Conservation (phyloP, 2,888 invertebrate species). For the Carcina quercana region DNA sequence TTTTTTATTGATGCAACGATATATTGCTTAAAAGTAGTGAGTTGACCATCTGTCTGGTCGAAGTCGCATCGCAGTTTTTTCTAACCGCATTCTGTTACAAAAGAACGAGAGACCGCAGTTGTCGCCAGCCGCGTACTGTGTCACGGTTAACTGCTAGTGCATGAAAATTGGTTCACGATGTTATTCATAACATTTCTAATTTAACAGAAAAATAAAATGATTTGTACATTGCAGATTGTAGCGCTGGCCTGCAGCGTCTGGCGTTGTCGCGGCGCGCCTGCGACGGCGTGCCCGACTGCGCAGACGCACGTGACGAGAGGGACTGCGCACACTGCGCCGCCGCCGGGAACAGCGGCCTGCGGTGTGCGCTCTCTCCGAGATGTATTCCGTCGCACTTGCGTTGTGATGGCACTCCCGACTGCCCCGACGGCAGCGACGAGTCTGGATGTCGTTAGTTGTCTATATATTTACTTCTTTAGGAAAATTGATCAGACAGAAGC, state of each 20-base stretch:
- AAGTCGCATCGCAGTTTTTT: too few relatives aligned
- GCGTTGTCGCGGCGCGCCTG: conserved; percentile 87
- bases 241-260: conserved; percentile 80
- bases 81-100: neutral
- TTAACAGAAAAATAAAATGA: neutral
- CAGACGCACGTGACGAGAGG: conserved; percentile 87
- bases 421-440: conserved; percentile 91
- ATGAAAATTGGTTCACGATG: conserved; percentile 1
- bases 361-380: conserved; percentile 85
- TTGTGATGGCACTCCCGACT: conserved; percentile 89
- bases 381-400: conserved; percentile 82
- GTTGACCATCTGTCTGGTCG: too few relatives aligned
- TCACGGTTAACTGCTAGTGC: conserved; percentile 3
- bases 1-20: too few relatives aligned
- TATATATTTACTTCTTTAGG: too few relatives aligned
- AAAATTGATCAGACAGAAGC: too few relatives aligned
- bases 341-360: conserved; percentile 75
- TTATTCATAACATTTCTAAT: neutral
- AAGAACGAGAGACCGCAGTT: neutral
- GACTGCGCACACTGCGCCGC: conserved; percentile 85
- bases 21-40: too few relatives aligned
- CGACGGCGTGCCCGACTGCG: conserved; percentile 91
- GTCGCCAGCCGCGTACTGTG: neutral
- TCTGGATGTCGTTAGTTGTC: conserved; percentile 89
- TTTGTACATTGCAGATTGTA: conserved; percentile 74